Evolutionary conservation across 2,888 invertebrate species (phyloP).

Genomic region (Norana najaformis): DNA sequence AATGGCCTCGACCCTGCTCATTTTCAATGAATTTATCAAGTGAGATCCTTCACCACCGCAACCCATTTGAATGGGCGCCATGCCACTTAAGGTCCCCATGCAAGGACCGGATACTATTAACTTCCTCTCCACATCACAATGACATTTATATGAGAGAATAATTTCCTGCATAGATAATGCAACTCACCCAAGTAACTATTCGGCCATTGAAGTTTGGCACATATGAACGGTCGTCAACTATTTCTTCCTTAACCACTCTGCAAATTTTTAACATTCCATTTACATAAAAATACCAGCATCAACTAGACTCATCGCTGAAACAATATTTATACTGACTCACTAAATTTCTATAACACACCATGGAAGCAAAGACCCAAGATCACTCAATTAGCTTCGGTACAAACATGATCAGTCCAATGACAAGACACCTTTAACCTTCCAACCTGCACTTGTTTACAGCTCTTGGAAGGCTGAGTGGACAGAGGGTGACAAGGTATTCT

Average conservation of each 20-base stretch:
- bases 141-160: neutral
- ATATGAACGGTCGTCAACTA: slow-evolving; percentile 91
- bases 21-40: too few species aligned
- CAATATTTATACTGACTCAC: too few species aligned
- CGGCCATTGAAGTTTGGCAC: slow-evolving; percentile 96
- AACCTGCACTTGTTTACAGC: neutral
- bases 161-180: neutral
- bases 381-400: neutral
- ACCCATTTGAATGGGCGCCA: too few species aligned
- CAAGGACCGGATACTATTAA: neutral
- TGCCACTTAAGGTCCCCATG: too few species aligned
- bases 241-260: slow-evolving; percentile 97
- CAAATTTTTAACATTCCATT: neutral
- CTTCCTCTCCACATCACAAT: neutral
- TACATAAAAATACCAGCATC: neutral
- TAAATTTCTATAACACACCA: neutral
- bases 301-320: neutral
- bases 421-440: neutral
- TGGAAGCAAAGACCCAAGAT: neutral
- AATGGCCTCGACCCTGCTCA: too few species aligned
- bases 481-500: neutral
- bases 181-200: slow-evolving; percentile 84
- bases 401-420: neutral
- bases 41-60: too few species aligned
- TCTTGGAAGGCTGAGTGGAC: neutral